Conservation (phyloP, 1,140 invertebrate species). For the Lerema accius region DNA sequence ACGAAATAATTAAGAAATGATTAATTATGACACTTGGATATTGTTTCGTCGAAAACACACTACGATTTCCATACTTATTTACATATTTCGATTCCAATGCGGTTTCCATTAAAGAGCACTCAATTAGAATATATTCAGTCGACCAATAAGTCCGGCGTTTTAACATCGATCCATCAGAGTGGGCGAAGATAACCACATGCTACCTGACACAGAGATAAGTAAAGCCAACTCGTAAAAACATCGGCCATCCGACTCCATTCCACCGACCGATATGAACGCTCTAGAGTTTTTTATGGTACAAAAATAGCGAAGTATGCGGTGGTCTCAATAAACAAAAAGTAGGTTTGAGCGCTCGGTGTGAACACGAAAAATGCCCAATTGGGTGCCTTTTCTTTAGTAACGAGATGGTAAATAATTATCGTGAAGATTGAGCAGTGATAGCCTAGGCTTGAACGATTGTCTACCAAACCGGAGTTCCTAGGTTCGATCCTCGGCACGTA, state of each 20-base stretch:
- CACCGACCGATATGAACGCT: slow-evolving; percentile 6
- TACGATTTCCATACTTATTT: slow-evolving; percentile 28
- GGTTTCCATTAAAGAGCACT: slow-evolving; percentile 52
- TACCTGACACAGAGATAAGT: slow-evolving; percentile 64
- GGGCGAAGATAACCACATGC: slow-evolving; percentile 59
- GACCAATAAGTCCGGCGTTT: slow-evolving; percentile 50
- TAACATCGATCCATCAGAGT: slow-evolving; percentile 70
- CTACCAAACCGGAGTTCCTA: too few species aligned
- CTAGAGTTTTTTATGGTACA: slow-evolving; percentile 20
- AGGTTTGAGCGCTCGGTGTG: not conserved
- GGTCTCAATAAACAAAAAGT: not conserved
- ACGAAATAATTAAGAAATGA: slow-evolving; percentile 4
- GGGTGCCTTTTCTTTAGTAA: too few species aligned
- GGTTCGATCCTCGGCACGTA: too few species aligned
- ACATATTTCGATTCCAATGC: slow-evolving; percentile 48
- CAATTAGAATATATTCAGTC: slow-evolving; percentile 48
- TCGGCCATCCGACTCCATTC: slow-evolving; percentile 18
- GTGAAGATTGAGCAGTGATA: too few species aligned
- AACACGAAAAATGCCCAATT: too few species aligned
- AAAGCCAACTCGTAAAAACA: slow-evolving; percentile 38
- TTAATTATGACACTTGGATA: slow-evolving; percentile 16
- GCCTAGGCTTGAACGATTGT: too few species aligned
- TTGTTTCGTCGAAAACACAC: slow-evolving; percentile 30
- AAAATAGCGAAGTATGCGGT: not conserved
- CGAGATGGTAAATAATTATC: too few species aligned